phyloP scores from a whole-genome alignment of 1,140 invertebrate species.

The Berghia stephanieae region DNA sequence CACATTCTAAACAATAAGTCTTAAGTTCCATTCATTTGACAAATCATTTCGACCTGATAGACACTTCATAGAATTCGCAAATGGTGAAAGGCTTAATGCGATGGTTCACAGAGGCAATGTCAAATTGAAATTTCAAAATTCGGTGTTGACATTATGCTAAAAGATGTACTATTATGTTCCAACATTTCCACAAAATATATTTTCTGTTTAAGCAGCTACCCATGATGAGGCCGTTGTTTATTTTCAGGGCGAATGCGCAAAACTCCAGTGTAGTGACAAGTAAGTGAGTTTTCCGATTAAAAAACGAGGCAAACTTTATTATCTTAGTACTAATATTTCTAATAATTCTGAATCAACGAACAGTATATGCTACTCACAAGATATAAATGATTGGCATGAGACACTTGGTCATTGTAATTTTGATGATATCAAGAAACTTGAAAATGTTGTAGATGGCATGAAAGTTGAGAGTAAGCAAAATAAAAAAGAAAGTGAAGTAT shows the following conservation, averaged over 20 bases:
- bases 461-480: not conserved
- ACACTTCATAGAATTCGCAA: slow-evolving; percentile 10
- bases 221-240: not conserved
- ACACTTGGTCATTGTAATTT: too few species aligned
- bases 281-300: not conserved
- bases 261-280: not conserved
- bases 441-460: not conserved
- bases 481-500: not conserved
- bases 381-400: not conserved
- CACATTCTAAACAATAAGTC: not conserved
- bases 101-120: not conserved
- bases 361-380: too few species aligned
- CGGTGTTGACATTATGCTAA: not conserved
- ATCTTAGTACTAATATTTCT: too few species aligned
- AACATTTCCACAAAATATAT: not conserved
- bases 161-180: slow-evolving; percentile 5
- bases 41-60: not conserved
- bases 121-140: not conserved
- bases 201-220: not conserved
- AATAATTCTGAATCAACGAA: too few species aligned
- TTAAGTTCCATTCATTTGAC: not conserved
- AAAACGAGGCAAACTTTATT: slow-evolving; percentile 3
- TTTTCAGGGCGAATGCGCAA: not conserved
- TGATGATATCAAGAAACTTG: slow-evolving; percentile 2
- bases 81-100: not conserved